phyloP scores from a whole-genome alignment of 2,797 vertebrate species.

The Menidia menidia region DNA sequence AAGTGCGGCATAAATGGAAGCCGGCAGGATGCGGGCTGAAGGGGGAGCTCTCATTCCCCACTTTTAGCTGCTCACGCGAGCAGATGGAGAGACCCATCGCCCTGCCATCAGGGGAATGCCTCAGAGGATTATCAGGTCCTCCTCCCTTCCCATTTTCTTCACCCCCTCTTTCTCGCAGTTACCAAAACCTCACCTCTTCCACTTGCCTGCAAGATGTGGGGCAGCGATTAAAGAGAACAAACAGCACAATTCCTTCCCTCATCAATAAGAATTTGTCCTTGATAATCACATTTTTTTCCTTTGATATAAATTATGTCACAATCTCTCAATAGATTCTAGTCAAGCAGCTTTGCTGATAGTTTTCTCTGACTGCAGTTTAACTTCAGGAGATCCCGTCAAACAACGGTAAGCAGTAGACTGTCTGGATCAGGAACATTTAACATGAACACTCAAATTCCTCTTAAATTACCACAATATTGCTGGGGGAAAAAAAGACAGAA shows the following conservation, averaged over 20 bases:
- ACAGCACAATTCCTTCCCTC: no score
- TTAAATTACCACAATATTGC: no score
- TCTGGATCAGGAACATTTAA: no score
- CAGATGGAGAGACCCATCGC: slow-evolving; percentile 51
- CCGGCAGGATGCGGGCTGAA: slow-evolving; percentile 40
- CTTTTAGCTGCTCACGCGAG: slow-evolving; percentile 32
- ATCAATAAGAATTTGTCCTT: neutral
- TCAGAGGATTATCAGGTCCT: slow-evolving; percentile 74
- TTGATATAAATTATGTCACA: neutral
- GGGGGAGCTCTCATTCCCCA: slow-evolving; percentile 60
- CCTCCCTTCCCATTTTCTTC: slow-evolving; percentile 47
- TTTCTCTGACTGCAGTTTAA: neutral
- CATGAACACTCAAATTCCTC: no score
- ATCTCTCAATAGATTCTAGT: neutral
- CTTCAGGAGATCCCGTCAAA: neutral
- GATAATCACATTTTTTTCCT: neutral
- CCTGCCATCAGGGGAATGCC: slow-evolving; percentile 68
- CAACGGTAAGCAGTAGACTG: no score
- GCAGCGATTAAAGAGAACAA: slow-evolving; percentile 7
- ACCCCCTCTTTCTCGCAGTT: slow-evolving; percentile 33
- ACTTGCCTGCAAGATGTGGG: slow-evolving; percentile 6
- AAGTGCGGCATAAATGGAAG: slow-evolving; percentile 41
- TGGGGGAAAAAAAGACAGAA: no score
- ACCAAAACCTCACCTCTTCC: slow-evolving; percentile 12
- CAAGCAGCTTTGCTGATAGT: neutral